phyloP scores from a whole-genome alignment of 2,888 invertebrate species.

The Nemoura dubitans region DNA sequence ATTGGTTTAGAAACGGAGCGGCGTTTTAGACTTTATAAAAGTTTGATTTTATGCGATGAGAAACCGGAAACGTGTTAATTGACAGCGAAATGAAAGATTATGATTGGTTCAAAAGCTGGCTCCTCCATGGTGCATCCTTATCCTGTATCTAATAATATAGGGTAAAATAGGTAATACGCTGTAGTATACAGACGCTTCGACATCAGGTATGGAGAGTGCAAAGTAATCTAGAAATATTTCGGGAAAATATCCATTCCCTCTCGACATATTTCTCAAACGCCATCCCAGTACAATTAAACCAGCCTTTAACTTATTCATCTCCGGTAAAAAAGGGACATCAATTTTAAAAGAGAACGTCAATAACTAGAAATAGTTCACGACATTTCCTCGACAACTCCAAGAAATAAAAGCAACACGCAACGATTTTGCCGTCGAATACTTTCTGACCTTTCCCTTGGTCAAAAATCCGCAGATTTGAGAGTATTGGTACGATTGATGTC shows the following conservation, averaged over 20 bases:
- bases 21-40: too few species aligned
- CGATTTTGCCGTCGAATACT: neutral
- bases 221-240: too few species aligned
- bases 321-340: neutral
- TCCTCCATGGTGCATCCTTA: neutral
- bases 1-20: neutral
- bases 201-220: too few species aligned
- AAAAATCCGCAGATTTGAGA: too few species aligned
- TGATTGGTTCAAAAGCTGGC: neutral
- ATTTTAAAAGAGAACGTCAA: neutral
- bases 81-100: neutral
- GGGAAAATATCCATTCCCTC: neutral
- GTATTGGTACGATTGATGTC: too few species aligned
- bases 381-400: neutral
- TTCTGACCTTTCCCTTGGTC: neutral
- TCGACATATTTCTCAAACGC: neutral
- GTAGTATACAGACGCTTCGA: too few species aligned
- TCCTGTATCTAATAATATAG: neutral
- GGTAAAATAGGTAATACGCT: too few species aligned
- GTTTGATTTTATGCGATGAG: neutral
- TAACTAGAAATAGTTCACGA: neutral
- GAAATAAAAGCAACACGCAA: neutral
- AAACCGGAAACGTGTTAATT: neutral
- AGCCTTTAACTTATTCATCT: too few species aligned
- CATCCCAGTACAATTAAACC: neutral